Evolutionary conservation across 2,797 vertebrate genomes (phyloP).

Genomic region (Trachops cirrhosus): DNA sequence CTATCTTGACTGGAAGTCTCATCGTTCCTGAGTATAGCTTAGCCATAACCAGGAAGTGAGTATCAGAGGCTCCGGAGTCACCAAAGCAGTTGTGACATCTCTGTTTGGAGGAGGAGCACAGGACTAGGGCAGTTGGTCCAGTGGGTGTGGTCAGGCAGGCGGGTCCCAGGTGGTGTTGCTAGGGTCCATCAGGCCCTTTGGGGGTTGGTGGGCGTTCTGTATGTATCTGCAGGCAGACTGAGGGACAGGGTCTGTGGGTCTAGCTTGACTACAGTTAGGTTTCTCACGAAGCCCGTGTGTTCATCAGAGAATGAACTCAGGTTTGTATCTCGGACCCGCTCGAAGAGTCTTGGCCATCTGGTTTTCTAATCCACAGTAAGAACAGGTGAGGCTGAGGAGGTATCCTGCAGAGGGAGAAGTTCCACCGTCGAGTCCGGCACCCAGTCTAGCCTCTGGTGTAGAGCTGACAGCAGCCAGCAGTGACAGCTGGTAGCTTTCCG

Average conservation of each 20-base stretch:
- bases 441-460: accelerated
- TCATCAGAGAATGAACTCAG: background rate
- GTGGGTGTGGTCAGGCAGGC: background rate
- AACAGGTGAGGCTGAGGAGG: background rate
- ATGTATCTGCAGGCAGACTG: background rate
- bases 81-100: background rate
- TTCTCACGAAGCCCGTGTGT: accelerated
- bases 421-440: accelerated
- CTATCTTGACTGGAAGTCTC: background rate
- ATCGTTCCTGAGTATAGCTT: background rate
- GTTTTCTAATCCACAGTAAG: background rate
- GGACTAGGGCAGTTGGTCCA: background rate
- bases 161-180: background rate
- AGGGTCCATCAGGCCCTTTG: background rate
- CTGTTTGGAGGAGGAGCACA: background rate
- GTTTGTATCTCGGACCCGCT: background rate
- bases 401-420: background rate
- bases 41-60: background rate
- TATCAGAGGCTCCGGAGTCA: background rate
- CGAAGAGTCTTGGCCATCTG: background rate
- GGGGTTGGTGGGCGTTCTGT: background rate
- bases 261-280: background rate
- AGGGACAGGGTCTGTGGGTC: background rate
- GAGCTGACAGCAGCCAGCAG: no score
- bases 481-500: background rate